Evolutionary conservation across 2,113 vertebrate genomes (phyloP), one percentile per base, ranked within the genome.

Genomic region (Sylvilagus bachmani): DNA sequence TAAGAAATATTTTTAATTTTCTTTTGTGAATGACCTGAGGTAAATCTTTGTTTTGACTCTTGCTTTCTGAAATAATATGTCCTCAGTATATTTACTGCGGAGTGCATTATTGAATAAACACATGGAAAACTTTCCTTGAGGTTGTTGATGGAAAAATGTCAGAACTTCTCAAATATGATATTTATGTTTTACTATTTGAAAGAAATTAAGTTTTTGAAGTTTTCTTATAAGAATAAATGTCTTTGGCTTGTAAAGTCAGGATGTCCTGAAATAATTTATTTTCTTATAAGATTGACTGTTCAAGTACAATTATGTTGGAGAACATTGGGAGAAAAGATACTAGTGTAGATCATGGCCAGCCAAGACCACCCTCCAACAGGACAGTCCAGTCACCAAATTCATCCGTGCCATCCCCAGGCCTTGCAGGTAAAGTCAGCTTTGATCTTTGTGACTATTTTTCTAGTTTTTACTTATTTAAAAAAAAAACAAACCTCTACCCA

Each of bases 341-440:
- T 24, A 95, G 67, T 77, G 19, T 55, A 38, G 98, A 99, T 21
- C 98, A 98, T 44, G 96, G 95, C 93, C 98, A 98, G 69, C 96
- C 98, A 31, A 98, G 98, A 96, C 97, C 97, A 5, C 97, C 98
- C 74, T 98, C 98, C 0, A 98, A 98, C 95, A 98, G 98, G 83
- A 98, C 98, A 0, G 98, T 99, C 44, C 98, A 99, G 91, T 99
- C 98, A 51, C 99, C 99, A 55, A 99, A 98, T 89, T 99, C 99
- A 78, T 99, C 99, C 0, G 98, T 99, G 80, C 99, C 99, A 14
- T 99, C 98, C 36, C 99, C 99, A 73, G 98, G 98, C 67, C 98
- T 98, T 61, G 95, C 98, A 70, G 98, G 98, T 99, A 98, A 85
- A 70, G 19, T 67, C 7, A 12, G 2, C 17, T 61, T 25, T 86